Percentiles rank a stretch among this genome's conserved stretches.
These are phyloP conservation scores for Callimorpha dominula DNA, from an alignment of 2,888 invertebrate species.

Conservation along the genomic window DNA sequence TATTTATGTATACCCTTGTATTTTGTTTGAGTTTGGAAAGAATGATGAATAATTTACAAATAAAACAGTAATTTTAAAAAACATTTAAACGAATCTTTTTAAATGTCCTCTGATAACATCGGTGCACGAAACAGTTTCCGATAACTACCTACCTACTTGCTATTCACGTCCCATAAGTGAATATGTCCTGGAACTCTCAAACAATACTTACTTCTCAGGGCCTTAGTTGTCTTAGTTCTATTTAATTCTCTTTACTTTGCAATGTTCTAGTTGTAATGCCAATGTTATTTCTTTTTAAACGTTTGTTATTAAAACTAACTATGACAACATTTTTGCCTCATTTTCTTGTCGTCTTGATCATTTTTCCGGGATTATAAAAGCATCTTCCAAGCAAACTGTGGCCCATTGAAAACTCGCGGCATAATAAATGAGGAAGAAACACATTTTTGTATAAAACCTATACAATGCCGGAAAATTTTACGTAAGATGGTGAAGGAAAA, in stretches of 20 bases:
- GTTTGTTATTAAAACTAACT: constrained; percentile 29
- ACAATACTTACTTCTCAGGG: background rate
- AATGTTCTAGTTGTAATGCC: background rate
- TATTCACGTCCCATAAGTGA: background rate
- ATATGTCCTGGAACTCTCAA: background rate
- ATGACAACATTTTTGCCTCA: constrained; percentile 37
- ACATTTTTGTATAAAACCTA: constrained; percentile 25
- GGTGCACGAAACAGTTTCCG: background rate
- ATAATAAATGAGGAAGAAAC: constrained; percentile 41
- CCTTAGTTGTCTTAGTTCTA: constrained; percentile 21
- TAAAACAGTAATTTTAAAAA: too few relatives aligned
- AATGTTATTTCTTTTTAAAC: constrained; percentile 9
- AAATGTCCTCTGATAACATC: background rate
- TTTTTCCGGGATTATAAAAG: constrained; percentile 41
- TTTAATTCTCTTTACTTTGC: too few relatives aligned
- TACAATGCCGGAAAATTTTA: constrained; percentile 24
- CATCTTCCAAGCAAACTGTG: constrained; percentile 38
- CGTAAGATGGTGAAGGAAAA: constrained; percentile 18
- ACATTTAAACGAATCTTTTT: too few relatives aligned
- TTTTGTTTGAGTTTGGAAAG: background rate
- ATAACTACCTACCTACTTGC: too few relatives aligned
- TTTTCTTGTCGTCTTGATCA: constrained; percentile 32
- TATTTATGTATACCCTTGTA: background rate
- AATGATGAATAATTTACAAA: background rate
- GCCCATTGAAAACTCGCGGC: constrained; percentile 38